Evolutionary conservation across 1,140 invertebrate species (phyloP).

Genomic region (Matsumurasca onukii): DNA sequence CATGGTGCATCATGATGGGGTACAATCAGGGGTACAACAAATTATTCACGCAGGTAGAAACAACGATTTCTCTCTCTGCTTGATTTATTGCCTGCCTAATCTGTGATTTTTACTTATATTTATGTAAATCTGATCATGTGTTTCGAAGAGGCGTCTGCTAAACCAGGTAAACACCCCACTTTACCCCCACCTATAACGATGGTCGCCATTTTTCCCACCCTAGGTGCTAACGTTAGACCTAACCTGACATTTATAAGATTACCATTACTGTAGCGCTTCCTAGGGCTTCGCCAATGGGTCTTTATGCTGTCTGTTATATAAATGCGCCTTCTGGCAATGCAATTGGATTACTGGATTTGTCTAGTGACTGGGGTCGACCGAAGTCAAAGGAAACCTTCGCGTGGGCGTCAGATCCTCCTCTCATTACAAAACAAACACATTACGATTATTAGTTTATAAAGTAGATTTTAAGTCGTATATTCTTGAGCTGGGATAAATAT

Average conservation of each 20-base stretch:
- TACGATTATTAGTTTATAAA: too few relatives aligned
- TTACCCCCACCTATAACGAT: not conserved
- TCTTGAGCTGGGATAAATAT: too few relatives aligned
- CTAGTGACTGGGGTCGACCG: too few relatives aligned
- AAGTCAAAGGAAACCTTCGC: too few relatives aligned
- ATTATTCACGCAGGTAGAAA: slow-evolving; percentile 83
- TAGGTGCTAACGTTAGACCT: slow-evolving; percentile 8
- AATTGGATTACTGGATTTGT: too few relatives aligned
- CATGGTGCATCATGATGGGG: slow-evolving; percentile 61
- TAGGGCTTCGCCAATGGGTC: not conserved
- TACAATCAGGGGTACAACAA: slow-evolving; percentile 87
- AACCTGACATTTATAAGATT: slow-evolving; percentile 16
- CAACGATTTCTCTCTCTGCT: not conserved
- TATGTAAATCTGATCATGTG: too few relatives aligned
- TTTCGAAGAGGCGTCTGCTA: not conserved
- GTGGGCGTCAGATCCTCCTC: too few relatives aligned
- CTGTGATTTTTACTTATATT: too few relatives aligned
- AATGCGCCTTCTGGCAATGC: too few relatives aligned
- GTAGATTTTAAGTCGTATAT: too few relatives aligned
- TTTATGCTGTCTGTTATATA: slow-evolving; percentile 1
- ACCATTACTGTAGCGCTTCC: slow-evolving; percentile 2
- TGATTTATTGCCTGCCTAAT: not conserved
- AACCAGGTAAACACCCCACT: not conserved
- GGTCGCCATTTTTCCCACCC: not conserved
- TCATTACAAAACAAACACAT: too few relatives aligned